Evolutionary conservation across 2,888 invertebrate species (phyloP), one percentile per base, ranked within the genome.

Genomic region (Dendrolimus pini): DNA sequence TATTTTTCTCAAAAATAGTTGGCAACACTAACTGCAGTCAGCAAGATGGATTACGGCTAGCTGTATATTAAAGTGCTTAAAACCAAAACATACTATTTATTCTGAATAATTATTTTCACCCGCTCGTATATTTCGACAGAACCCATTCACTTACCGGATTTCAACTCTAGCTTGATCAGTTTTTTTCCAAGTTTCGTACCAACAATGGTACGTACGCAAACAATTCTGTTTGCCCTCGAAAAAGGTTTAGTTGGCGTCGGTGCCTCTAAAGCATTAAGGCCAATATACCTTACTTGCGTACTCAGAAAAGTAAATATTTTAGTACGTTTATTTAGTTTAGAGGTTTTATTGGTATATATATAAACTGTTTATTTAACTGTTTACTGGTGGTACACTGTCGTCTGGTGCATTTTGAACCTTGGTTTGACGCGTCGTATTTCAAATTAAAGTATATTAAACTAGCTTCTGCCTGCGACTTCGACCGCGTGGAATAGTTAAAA

Each of bases 131-230:
- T 30, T 30, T 30, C 30, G 30, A 30, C 30, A 30, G 30, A 30
- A 30, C 30, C 30, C 30, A 30, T 30, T 30, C 30, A 6, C 30
- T 30, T 3, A 30, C 30, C 30, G 30, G 6, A 6, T 6, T 30
- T 47, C 47, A 2, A 47, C 47, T 47, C 47, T 2, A 47, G 47
- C 12, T 47, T 61, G 60, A 71, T 70, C 69, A 66, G 57, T 63
- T 68, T 74, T 71, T 74, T 74, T 69, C 62, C 77, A 74, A 68
- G 71, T 70, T 74, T 75, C 72, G 70, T 75, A 67, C 75, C 69
- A 72, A 81, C 81, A 81, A 83, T 80, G 68, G 78, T 67, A 68
- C 65, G 78, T 67, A 68, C 65, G 72, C 68, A 82, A 82, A 82
- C 77, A 79, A 56, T 58, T 58, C 59, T 83, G 82, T 85, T 85